Evolutionary conservation across 2,797 vertebrate genomes (phyloP).

Genomic region (Schizothorax lantsangensis): DNA sequence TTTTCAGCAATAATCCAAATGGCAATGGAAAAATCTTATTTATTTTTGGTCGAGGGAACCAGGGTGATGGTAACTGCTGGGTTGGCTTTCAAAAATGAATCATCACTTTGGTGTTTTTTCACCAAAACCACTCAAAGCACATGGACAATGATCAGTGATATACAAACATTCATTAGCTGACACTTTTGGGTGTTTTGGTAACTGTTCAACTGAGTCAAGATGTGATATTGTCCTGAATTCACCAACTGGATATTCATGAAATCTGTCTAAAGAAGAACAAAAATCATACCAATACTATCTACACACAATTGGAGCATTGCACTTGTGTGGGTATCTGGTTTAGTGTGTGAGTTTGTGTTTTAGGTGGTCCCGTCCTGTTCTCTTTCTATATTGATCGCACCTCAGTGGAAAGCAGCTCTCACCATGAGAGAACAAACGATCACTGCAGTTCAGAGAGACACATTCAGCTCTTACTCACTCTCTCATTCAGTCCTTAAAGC

Average conservation of each 20-base stretch:
- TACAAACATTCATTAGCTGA: neutral
- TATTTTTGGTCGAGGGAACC: neutral
- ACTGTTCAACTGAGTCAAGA: neutral
- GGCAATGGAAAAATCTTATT: neutral
- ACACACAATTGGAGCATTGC: neutral
- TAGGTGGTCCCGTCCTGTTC: constrained; percentile 16
- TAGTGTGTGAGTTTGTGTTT: neutral
- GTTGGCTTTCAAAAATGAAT: neutral
- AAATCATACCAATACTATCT: neutral
- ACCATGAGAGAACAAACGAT: constrained; percentile 28
- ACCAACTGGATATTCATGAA: neutral
- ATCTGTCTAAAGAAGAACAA: neutral
- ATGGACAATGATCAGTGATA: neutral
- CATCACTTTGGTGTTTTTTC: neutral
- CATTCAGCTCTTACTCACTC: neutral
- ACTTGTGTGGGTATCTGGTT: neutral
- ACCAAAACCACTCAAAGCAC: neutral
- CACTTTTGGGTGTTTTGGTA: too few species aligned
- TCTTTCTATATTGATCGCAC: constrained; percentile 43
- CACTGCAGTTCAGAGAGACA: constrained; percentile 32
- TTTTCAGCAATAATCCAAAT: neutral
- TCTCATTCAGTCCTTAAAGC: constrained; percentile 13
- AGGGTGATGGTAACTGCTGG: neutral
- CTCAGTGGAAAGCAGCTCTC: constrained; percentile 25
- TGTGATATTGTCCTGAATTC: neutral